A percentile compares a stretch with the other conserved stretches of the same genome.
Evolutionary conservation across 2,113 vertebrate species (phyloP).

Genomic region (Fukomys damarensis): DNA sequence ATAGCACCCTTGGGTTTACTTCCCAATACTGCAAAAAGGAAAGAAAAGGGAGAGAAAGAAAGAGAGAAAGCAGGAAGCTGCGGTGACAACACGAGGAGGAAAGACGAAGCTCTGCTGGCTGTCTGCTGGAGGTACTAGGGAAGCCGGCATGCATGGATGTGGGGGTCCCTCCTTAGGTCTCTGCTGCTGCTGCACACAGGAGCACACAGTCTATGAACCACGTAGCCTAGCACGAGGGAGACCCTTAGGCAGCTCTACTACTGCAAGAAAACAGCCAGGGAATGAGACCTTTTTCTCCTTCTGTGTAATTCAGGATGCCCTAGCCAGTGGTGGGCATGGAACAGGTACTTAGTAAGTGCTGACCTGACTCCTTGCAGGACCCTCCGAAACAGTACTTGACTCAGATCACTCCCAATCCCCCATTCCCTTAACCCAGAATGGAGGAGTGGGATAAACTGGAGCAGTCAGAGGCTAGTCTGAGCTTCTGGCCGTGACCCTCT

Average conservation of each 20-base stretch:
- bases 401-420: neutral
- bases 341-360: neutral
- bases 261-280: neutral
- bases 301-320: neutral
- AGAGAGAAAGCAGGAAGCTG: neutral
- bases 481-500: constrained; percentile 62
- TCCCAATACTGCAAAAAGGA: neutral
- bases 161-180: neutral
- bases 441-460: neutral
- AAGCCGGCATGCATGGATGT: neutral
- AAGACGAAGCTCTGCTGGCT: neutral
- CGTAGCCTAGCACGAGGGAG: neutral
- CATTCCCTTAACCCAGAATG: neutral
- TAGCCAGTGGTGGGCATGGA: neutral
- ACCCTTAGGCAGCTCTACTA: neutral
- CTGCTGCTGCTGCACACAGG: neutral
- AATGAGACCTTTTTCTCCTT: neutral
- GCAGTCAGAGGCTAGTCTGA: neutral
- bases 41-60: too few relatives aligned
- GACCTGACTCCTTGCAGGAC: neutral
- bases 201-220: neutral
- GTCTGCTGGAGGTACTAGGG: neutral
- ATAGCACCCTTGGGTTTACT: neutral
- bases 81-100: neutral
- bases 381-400: neutral